Conservation (phyloP, 2,888 invertebrate genomes). For the Hecatera dysodea region DNA sequence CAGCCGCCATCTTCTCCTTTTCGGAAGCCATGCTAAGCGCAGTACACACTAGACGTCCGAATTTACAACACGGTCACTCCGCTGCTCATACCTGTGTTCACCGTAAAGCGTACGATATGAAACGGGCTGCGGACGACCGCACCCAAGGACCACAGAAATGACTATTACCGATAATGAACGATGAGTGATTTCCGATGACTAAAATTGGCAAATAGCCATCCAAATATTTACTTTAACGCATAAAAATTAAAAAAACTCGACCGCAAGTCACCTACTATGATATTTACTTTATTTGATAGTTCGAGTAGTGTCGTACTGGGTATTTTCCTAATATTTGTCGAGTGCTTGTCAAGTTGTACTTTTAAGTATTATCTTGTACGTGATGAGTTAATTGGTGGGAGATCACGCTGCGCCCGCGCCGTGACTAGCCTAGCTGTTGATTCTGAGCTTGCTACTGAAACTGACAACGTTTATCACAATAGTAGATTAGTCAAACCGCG, state of each 20-base stretch:
- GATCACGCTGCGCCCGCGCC: constrained; percentile 73
- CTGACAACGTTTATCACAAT: constrained; percentile 67
- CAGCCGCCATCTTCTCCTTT: constrained; percentile 88
- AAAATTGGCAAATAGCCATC: constrained; percentile 83
- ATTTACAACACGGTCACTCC: constrained; percentile 78
- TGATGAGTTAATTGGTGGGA: constrained; percentile 77
- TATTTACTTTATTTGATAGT: constrained; percentile 67
- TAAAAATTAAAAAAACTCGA: constrained; percentile 71
- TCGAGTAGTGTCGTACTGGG: constrained; percentile 58
- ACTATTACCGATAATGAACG: constrained; percentile 81
- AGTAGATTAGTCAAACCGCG: constrained; percentile 70
- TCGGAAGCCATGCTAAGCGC: constrained; percentile 85
- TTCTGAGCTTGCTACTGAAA: constrained; percentile 60
- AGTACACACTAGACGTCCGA: constrained; percentile 73
- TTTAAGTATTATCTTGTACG: constrained; percentile 75
- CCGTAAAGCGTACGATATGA: constrained; percentile 51
- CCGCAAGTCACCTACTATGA: constrained; percentile 72
- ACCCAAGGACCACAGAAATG: constrained; percentile 75
- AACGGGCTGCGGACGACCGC: constrained; percentile 75
- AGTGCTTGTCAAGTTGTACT: constrained; percentile 65
- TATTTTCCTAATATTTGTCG: constrained; percentile 70
- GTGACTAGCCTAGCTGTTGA: constrained; percentile 67
- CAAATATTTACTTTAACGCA: constrained; percentile 81
- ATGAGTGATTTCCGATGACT: constrained; percentile 82
- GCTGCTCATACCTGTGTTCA: constrained; percentile 82